Evolutionary conservation across 2,113 vertebrate species (phyloP).

Genomic region (Corythoichthys haematopterus): DNA sequence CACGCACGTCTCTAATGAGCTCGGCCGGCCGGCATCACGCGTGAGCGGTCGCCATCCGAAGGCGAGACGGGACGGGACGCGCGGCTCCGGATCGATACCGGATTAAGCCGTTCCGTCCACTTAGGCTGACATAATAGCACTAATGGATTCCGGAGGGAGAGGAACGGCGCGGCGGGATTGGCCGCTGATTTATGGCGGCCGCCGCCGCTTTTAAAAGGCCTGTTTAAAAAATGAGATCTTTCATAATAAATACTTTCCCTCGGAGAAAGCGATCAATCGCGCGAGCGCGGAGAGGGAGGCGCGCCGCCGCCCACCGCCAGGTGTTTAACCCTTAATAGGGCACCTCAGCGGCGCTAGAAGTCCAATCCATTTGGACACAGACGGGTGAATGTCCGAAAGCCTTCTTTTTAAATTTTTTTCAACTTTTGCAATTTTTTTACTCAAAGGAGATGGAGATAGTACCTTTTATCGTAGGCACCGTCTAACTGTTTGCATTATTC

Average conservation of each 20-base stretch:
- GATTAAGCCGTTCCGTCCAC: slow-evolving; percentile 66
- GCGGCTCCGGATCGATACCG: slow-evolving; percentile 48
- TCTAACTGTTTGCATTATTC: no score
- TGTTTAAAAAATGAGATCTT: slow-evolving; percentile 71
- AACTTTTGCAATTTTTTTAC: no score
- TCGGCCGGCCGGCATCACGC: background rate
- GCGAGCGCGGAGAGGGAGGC: slow-evolving; percentile 18
- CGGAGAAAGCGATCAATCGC: slow-evolving; percentile 68
- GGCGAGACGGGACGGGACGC: background rate
- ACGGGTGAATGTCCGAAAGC: no score
- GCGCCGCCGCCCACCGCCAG: background rate
- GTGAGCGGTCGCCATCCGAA: background rate
- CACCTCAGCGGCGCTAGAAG: no score
- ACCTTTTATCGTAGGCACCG: no score
- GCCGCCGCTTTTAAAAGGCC: slow-evolving; percentile 58
- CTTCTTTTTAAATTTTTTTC: no score
- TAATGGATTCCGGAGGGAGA: slow-evolving; percentile 55
- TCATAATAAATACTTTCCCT: slow-evolving; percentile 73
- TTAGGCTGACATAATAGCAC: slow-evolving; percentile 60
- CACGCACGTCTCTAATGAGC: background rate
- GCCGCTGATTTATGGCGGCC: slow-evolving; percentile 66
- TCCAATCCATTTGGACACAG: no score
- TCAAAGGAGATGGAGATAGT: no score
- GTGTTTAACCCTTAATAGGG: background rate
- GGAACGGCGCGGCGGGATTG: slow-evolving; percentile 18